Base-by-base conservation (phyloP, 1,140 invertebrate species). In the Lucilia cuprina region DNA sequence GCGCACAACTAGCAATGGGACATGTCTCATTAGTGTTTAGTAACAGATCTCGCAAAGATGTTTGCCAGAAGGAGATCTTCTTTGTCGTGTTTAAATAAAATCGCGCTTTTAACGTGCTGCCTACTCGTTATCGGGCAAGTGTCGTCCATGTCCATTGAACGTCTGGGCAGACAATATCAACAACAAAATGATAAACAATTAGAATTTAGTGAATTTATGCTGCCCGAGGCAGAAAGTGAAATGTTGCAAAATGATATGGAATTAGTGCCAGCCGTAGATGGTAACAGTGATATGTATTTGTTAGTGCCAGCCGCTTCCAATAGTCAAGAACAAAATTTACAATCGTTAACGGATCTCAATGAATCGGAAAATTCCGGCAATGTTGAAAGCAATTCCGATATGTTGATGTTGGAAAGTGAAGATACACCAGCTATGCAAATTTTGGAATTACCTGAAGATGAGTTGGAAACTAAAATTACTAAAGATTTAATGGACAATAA, bases 11-110 rank as follows among this genome's bases (percentile, higher is more conserved):
- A 89, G 84, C 86, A 86, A 89, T 90, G 89, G 87, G 88, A 89
- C 89, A 89, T 90, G 89, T 90, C 89, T 90, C 89, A 90, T 90
- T 90, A 90, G 87, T 88, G 88, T 89, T 90, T 89, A 89, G 87
- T 89, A 87, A 87, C 86, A 88, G 89, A 90, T 90, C 89, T 89
- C 89, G 89, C 86, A 84, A 90, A 90, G 89, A 90, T 90, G 89
- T 88, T 86, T 87, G 85, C 85, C 86, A 88, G 86, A 86, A 90
- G 89, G 87, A 90, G 89, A 90, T 90, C 88, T 86, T 78, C 83
- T 30, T 25, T 25, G n/a, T 41, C 84, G 84, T 50, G 82, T 25
- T 78, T 74, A 47, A 65, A 75, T 30, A n/a, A n/a, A n/a, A 19
- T 84, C 34, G 49, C 74, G 50, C 14, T 84, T n/a, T 2, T 82